Evolutionary conservation across 2,888 invertebrate species (phyloP).

Genomic region (Colostygia pectinataria): DNA sequence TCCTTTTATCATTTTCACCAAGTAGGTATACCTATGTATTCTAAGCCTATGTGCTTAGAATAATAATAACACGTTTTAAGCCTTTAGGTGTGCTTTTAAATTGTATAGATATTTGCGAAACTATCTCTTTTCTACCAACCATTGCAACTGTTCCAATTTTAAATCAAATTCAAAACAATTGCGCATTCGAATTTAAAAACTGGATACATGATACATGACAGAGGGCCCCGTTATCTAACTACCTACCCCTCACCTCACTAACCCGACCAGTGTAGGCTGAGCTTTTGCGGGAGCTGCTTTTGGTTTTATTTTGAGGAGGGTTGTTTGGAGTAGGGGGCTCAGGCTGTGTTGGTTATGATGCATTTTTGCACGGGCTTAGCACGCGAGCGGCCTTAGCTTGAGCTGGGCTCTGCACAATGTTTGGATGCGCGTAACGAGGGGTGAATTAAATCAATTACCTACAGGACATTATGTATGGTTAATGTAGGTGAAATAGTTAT

Average conservation of each 20-base stretch:
- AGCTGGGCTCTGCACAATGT: conserved; percentile 63
- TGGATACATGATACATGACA: conserved; percentile 71
- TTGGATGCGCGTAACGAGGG: conserved; percentile 18
- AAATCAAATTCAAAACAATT: conserved; percentile 40
- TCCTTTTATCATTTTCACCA: no score
- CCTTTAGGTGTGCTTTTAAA: no score
- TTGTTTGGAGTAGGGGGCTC: conserved; percentile 48
- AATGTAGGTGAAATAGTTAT: conserved; percentile 21
- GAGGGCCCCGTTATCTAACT: conserved; percentile 67
- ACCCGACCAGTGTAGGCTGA: conserved; percentile 57
- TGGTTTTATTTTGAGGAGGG: conserved; percentile 55
- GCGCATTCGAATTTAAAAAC: conserved; percentile 48
- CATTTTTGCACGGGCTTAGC: conserved; percentile 78
- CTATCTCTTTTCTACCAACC: no score
- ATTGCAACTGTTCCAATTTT: conserved; percentile 29
- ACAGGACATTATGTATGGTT: conserved; percentile 16
- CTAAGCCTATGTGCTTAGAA: no score
- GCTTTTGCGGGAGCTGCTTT: conserved; percentile 51
- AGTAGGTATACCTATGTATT: no score
- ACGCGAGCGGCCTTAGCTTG: conserved; percentile 64
- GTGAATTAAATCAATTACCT: conserved; percentile 23
- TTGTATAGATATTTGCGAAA: no score
- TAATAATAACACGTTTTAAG: no score
- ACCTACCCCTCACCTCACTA: conserved; percentile 58
- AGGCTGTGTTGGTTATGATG: conserved; percentile 64